A percentile compares a stretch with the other conserved stretches of the same genome.
phyloP scores from a whole-genome alignment of 1,140 invertebrate species.

The Drosophila elegans region DNA sequence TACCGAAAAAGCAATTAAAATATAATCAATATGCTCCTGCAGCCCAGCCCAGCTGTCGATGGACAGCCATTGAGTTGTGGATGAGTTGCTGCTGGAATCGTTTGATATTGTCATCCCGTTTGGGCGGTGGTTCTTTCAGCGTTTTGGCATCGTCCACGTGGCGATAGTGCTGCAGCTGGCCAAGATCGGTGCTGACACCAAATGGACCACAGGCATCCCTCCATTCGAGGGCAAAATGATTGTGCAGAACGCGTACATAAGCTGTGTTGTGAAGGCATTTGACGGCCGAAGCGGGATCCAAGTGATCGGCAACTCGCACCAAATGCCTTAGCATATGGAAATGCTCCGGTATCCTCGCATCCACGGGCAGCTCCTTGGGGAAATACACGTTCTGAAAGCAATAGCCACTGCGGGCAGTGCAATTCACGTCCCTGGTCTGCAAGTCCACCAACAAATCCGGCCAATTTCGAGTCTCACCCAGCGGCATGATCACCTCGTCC shows the following conservation, averaged over 20 bases:
- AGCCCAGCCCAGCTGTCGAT: slow-evolving; percentile 33
- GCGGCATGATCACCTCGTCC: slow-evolving; percentile 96
- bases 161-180: slow-evolving; percentile 96
- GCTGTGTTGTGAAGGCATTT: slow-evolving; percentile 97
- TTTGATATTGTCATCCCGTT: slow-evolving; percentile 52
- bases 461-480: slow-evolving; percentile 67
- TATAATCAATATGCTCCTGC: slow-evolving; percentile 45
- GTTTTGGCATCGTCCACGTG: slow-evolving; percentile 86
- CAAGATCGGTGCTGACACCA: slow-evolving; percentile 90
- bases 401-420: slow-evolving; percentile 87
- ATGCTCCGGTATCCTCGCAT: slow-evolving; percentile 91
- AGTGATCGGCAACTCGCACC: slow-evolving; percentile 93
- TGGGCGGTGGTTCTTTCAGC: slow-evolving; percentile 19
- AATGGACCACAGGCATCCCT: slow-evolving; percentile 92
- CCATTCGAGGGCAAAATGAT: slow-evolving; percentile 95
- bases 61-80: slow-evolving; percentile 1
- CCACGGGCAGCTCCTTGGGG: slow-evolving; percentile 90
- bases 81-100: slow-evolving; percentile 55
- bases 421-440: background rate
- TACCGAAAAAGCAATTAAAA: slow-evolving; percentile 61
- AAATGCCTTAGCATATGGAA: slow-evolving; percentile 97
- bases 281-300: slow-evolving; percentile 93
- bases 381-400: slow-evolving; percentile 97
- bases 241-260: slow-evolving; percentile 93
- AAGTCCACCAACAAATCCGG: slow-evolving; percentile 26